Base-by-base conservation (phyloP, 1,140 invertebrate species). In the Trichoplusia ni region DNA sequence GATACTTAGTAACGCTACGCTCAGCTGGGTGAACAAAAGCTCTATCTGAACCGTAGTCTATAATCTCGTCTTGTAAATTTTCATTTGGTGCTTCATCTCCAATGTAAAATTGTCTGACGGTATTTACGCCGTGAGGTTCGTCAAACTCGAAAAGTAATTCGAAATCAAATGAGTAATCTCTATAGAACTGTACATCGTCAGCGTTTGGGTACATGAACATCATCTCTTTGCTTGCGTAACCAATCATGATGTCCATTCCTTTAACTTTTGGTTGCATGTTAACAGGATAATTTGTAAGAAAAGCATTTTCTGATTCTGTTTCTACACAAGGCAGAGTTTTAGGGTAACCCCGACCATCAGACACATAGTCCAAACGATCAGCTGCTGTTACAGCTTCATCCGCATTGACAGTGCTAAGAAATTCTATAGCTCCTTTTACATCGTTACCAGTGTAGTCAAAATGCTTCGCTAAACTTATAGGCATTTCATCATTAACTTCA, bases 211-310 rank as follows among this genome's bases (percentile, higher is more conserved):
- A 18, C 2, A 40, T 6, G 9, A 40, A 58, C 2, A 58, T 2
- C 25, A 19, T 19, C 31, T 58, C 54, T 14, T 44, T 31, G 0
- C 13, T 7, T 8, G 38, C 25, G 1, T 3, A 14, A 1, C 54
- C 54, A 4, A 58, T 11, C n/a, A 58, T 31, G 1, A 58, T 16
- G 16, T 56, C 29, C 1, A 56, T 19, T 42, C 35, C 4, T 56
- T n/a, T 11, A 51, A 23, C 18, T n/a, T 44, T 19, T 14, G 37
- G 46, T 6, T 38, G 11, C 40, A 40, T 53, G n/a, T 7, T 16
- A 16, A 31, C 11, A 2, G 35, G 23, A 7, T 27, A 27, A 27
- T 27, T 27, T 27, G 3, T 27, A 27, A 7, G 3, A 27, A 4
- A 27, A 4, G 3, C 7, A 3, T 3, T 27, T 27, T 4, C 7